A percentile compares a stretch with the other conserved stretches of the same genome.
Conservation (phyloP, 1,140 invertebrate genomes). For the Mylabris phalerata region DNA sequence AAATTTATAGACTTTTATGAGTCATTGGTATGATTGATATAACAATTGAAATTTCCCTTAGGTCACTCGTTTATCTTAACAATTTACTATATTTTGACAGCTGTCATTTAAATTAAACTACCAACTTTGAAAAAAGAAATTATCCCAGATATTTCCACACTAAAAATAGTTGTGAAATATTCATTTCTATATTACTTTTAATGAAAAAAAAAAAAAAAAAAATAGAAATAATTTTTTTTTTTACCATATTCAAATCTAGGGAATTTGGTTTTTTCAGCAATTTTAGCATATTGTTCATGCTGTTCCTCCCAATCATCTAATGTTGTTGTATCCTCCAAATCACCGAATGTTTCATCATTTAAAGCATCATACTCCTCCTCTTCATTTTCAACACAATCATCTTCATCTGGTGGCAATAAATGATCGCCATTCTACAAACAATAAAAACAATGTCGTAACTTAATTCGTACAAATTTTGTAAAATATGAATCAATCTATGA, state of each 20-base stretch:
- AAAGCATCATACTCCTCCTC: conserved; percentile 84
- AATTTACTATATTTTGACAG: too few species aligned
- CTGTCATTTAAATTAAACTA: too few species aligned
- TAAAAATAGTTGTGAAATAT: neutral
- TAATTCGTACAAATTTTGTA: too few species aligned
- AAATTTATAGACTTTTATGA: too few species aligned
- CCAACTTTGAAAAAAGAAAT: too few species aligned
- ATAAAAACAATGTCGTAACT: too few species aligned
- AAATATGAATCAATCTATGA: too few species aligned
- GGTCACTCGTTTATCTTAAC: too few species aligned
- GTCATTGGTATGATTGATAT: too few species aligned
- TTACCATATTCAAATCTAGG: conserved; percentile 34
- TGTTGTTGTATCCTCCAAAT: conserved; percentile 48
- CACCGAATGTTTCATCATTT: conserved; percentile 86
- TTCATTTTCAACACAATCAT: conserved; percentile 58
- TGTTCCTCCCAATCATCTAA: conserved; percentile 67
- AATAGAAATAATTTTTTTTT: neutral
- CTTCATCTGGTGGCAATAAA: conserved; percentile 43
- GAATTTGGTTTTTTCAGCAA: conserved; percentile 47
- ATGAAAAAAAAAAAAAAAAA: neutral
- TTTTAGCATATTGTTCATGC: conserved; percentile 59
- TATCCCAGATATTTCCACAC: too few species aligned
- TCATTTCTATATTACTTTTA: neutral
- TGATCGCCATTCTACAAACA: conserved; percentile 32
- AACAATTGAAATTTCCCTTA: too few species aligned